phyloP scores from a whole-genome alignment of 2,888 invertebrate species.

The Tanaodytes sp. region DNA sequence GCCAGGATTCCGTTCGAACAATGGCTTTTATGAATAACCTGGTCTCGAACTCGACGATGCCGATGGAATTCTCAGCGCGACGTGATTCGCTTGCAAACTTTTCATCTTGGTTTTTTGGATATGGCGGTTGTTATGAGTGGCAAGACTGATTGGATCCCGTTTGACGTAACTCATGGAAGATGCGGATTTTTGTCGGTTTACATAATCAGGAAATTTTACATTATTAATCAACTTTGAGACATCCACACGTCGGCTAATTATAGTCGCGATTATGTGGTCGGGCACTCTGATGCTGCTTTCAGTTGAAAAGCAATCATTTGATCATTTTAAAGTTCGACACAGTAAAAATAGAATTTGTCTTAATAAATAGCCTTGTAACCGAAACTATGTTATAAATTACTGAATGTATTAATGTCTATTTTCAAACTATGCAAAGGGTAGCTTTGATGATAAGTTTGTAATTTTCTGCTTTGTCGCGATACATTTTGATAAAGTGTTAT shows the following conservation, averaged over 20 bases:
- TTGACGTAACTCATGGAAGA: slow-evolving; percentile 18
- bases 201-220: slow-evolving; percentile 18
- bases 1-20: no score
- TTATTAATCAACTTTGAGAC: slow-evolving; percentile 1
- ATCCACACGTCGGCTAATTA: slow-evolving; percentile 45
- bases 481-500: no score
- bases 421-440: slow-evolving; percentile 34
- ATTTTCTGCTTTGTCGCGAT: no score
- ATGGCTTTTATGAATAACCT: no score
- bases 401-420: slow-evolving; percentile 49
- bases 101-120: no score
- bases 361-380: slow-evolving; percentile 52
- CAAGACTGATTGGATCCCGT: not conserved
- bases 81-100: no score
- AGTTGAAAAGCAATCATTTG: slow-evolving; percentile 45
- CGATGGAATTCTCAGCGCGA: no score
- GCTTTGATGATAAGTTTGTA: slow-evolving; percentile 25
- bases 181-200: slow-evolving; percentile 30
- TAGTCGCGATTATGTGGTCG: slow-evolving; percentile 26
- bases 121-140: no score
- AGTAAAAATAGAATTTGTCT: slow-evolving; percentile 52
- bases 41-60: no score
- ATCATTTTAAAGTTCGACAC: slow-evolving; percentile 47
- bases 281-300: slow-evolving; percentile 7
- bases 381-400: slow-evolving; percentile 51